Conservation (phyloP, 1,140 invertebrate species). For the Aphelinus certus region DNA sequence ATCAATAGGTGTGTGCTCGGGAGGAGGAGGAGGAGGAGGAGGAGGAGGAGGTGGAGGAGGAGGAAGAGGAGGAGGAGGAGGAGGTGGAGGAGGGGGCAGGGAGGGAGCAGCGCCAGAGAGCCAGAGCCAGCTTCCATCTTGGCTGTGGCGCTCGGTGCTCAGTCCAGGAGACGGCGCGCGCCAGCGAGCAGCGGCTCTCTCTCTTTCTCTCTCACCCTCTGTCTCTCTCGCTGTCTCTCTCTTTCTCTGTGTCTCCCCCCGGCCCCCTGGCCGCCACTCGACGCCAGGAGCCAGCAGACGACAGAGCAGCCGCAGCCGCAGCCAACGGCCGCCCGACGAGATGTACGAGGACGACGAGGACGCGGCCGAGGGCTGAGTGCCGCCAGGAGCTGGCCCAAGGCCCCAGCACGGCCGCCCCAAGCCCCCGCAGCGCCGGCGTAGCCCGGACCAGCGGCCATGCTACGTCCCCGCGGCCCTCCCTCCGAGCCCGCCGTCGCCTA, state of each 20-base stretch:
- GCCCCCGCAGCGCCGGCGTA: slow-evolving; percentile 9
- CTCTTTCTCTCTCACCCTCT: too few relatives aligned
- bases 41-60: neutral
- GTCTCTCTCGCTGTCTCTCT: too few relatives aligned
- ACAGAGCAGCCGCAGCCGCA: neutral
- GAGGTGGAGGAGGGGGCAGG: neutral
- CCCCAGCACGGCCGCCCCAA: slow-evolving; percentile 35
- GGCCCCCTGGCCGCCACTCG: too few relatives aligned
- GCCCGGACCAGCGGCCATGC: slow-evolving; percentile 52
- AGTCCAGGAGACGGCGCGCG: slow-evolving; percentile 64
- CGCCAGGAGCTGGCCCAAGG: slow-evolving; percentile 39
- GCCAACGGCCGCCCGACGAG: neutral
- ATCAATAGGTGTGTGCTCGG: slow-evolving; percentile 18
- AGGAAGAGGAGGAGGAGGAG: too few relatives aligned
- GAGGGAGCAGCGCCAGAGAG: slow-evolving; percentile 50
- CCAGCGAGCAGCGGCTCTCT: slow-evolving; percentile 16
- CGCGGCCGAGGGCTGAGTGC: neutral
- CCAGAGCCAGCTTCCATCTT: neutral
- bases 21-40: slow-evolving; percentile 38
- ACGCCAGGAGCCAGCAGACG: slow-evolving; percentile 30
- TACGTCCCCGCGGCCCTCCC: slow-evolving; percentile 44
- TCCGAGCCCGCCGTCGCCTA: slow-evolving; percentile 54
- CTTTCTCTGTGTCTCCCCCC: too few relatives aligned
- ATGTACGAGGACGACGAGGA: slow-evolving; percentile 5
- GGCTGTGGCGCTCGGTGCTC: slow-evolving; percentile 51